phyloP scores from a whole-genome alignment of 1,140 invertebrate species.

The Pararge aegeria region DNA sequence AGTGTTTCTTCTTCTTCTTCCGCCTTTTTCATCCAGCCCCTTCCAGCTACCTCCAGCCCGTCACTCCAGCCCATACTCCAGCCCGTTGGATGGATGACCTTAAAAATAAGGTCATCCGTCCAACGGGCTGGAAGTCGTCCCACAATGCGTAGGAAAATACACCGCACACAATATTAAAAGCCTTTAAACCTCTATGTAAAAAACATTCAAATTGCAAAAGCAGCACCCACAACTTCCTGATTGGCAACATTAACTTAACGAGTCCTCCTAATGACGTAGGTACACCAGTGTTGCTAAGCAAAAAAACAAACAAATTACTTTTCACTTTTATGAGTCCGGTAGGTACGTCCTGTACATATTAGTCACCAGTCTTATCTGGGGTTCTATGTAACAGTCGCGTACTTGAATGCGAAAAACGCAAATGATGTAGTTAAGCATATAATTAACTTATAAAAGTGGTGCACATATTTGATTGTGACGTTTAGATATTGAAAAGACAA shows the following conservation, averaged over 20 bases:
- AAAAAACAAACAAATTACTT: conserved; percentile 20
- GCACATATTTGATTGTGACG: too few relatives aligned
- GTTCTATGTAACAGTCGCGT: not conserved
- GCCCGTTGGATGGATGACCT: too few relatives aligned
- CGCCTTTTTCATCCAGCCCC: too few relatives aligned
- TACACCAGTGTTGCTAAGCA: conserved; percentile 15
- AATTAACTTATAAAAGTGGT: too few relatives aligned
- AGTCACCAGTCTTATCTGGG: not conserved
- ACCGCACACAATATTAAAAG: too few relatives aligned
- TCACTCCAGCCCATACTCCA: too few relatives aligned
- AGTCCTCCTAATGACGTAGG: conserved; percentile 12
- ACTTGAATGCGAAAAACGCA: not conserved
- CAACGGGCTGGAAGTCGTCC: too few relatives aligned
- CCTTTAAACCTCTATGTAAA: not conserved
- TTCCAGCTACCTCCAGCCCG: too few relatives aligned
- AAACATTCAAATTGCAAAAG: not conserved
- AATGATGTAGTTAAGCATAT: not conserved
- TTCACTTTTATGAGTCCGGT: conserved; percentile 15
- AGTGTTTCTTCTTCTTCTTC: too few relatives aligned
- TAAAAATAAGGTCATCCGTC: too few relatives aligned
- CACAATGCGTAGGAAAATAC: too few relatives aligned
- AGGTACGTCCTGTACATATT: conserved; percentile 3
- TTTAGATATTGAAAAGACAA: too few relatives aligned
- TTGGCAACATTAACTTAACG: conserved; percentile 14
- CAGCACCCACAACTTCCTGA: conserved; percentile 5